A percentile compares a stretch with the other conserved stretches of the same genome.
Conservation (phyloP, 2,888 invertebrate genomes). For the Argyra leucocephala region DNA sequence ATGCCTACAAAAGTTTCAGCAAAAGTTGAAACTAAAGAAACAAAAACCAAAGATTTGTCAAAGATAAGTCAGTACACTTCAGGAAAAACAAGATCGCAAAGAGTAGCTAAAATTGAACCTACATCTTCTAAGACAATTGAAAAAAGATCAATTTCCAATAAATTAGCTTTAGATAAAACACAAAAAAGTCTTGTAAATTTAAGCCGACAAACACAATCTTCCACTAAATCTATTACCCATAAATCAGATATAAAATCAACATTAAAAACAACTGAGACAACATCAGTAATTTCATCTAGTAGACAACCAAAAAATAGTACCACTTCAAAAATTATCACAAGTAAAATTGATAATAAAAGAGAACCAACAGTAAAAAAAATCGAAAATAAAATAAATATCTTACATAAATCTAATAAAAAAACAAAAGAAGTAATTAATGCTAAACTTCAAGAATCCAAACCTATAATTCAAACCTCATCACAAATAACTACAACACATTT, state of each 20-base stretch:
- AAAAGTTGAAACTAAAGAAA: conserved; percentile 16
- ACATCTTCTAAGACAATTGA: conserved; percentile 30
- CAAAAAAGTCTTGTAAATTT: conserved; percentile 19
- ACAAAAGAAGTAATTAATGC: conserved; percentile 20
- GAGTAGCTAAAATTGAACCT: conserved; percentile 24
- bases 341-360: conserved; percentile 6
- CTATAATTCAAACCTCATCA: neutral
- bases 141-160: conserved; percentile 22
- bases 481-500: conserved; percentile 13
- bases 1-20: conserved; percentile 9
- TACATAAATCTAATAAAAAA: conserved; percentile 15
- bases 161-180: conserved; percentile 16
- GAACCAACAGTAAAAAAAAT: neutral
- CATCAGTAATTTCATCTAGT: conserved; percentile 29
- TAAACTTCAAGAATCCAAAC: conserved; percentile 17
- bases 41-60: neutral
- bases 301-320: conserved; percentile 32
- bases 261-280: conserved; percentile 20
- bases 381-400: neutral
- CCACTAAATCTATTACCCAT: conserved; percentile 29
- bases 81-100: neutral
- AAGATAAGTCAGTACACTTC: conserved; percentile 17
- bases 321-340: conserved; percentile 30
- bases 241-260: conserved; percentile 38
- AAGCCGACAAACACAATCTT: conserved; percentile 9